These are phyloP conservation scores for Pantherophis guttatus DNA, from an alignment of 2,113 vertebrate genomes.

Conservation along the genomic window DNA sequence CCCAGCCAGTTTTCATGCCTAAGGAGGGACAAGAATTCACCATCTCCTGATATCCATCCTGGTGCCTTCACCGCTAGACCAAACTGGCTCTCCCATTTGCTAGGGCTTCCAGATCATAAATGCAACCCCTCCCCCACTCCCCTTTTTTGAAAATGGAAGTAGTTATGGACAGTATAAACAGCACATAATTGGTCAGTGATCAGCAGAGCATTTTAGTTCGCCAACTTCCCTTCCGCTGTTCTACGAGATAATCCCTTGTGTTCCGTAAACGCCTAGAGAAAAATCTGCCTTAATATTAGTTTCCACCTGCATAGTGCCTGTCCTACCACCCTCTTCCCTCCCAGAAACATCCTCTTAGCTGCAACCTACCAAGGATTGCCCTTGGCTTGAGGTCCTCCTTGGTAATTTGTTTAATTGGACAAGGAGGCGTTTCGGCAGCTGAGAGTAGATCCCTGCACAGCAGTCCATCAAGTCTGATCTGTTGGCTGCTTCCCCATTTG, in stretches of 20 bases:
- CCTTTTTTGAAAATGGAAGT: background rate
- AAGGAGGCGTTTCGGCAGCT: constrained; percentile 43
- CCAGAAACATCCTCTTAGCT: constrained; percentile 35
- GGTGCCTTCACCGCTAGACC: background rate
- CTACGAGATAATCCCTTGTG: background rate
- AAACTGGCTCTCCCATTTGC: background rate
- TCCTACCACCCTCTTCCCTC: background rate
- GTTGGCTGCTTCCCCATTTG: constrained; percentile 50
- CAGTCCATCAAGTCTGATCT: constrained; percentile 63
- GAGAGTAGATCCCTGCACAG: constrained; percentile 38
- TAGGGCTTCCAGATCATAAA: background rate
- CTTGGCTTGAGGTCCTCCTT: constrained; percentile 49
- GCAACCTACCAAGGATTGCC: constrained; percentile 39
- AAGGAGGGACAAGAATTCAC: background rate
- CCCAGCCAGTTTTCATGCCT: background rate
- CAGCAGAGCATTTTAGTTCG: background rate
- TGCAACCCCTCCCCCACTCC: background rate
- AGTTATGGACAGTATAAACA: background rate
- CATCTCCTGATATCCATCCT: background rate
- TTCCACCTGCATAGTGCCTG: too few species aligned
- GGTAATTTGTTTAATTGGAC: constrained; percentile 67
- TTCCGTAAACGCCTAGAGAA: background rate
- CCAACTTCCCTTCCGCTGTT: background rate
- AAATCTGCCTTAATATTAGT: background rate
- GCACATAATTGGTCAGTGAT: background rate